phyloP scores from a whole-genome alignment of 1,140 invertebrate genomes.

The Drosophila rufa region DNA sequence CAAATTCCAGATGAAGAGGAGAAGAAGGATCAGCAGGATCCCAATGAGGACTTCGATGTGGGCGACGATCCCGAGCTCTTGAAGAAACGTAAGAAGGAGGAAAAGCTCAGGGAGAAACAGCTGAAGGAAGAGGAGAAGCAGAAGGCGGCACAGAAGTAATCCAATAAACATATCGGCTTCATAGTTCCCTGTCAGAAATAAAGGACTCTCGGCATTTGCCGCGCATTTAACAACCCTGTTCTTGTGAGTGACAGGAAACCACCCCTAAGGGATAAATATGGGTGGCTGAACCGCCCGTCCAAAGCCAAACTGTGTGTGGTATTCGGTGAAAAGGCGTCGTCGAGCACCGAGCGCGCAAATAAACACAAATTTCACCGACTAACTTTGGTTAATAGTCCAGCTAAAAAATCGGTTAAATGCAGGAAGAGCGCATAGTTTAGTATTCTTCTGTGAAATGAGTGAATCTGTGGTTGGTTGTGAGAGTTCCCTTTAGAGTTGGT shows the following conservation, averaged over 20 bases:
- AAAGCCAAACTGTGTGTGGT: constrained; percentile 58
- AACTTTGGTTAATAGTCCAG: constrained; percentile 1
- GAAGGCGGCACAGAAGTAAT: neutral
- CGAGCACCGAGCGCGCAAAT: constrained; percentile 31
- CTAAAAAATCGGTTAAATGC: constrained; percentile 4
- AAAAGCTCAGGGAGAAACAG: constrained; percentile 1
- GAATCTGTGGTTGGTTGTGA: neutral
- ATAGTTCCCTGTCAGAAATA: constrained; percentile 37
- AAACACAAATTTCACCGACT: constrained; percentile 32
- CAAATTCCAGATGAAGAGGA: constrained; percentile 44
- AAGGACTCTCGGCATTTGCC: constrained; percentile 43
- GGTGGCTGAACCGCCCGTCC: constrained; percentile 36
- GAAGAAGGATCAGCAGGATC: constrained; percentile 7
- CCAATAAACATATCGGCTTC: constrained; percentile 23
- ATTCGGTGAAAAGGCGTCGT: constrained; percentile 72
- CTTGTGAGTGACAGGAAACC: constrained; percentile 61
- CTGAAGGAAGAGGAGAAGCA: neutral
- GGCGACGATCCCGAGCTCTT: constrained; percentile 22
- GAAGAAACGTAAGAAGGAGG: constrained; percentile 16
- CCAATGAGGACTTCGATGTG: constrained; percentile 16
- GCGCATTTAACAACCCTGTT: constrained; percentile 71
- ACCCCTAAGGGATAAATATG: constrained; percentile 65
- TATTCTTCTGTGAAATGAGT: constrained; percentile 21
- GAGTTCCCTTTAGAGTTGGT: constrained; percentile 9
- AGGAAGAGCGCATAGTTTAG: too few species aligned